phyloP scores from a whole-genome alignment of 2,888 invertebrate species.

The Pandemis heparana region DNA sequence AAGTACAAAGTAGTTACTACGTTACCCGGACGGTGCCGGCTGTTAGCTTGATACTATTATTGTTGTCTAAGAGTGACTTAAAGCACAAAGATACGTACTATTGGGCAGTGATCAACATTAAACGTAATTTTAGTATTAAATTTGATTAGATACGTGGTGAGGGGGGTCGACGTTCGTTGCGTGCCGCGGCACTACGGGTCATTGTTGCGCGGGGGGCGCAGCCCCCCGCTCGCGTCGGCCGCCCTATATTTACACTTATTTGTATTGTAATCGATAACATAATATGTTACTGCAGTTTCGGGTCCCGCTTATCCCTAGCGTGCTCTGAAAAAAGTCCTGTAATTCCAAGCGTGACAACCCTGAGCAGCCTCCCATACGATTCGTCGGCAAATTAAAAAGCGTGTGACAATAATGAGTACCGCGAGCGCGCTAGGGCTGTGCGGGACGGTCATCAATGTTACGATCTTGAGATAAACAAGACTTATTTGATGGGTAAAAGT shows the following conservation, averaged over 20 bases:
- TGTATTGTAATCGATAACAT: constrained; percentile 76
- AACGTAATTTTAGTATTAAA: constrained; percentile 83
- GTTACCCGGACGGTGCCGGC: constrained; percentile 71
- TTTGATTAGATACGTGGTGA: constrained; percentile 79
- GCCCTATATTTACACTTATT: constrained; percentile 73
- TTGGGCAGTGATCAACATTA: constrained; percentile 86
- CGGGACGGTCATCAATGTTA: constrained; percentile 59
- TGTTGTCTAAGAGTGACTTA: constrained; percentile 82
- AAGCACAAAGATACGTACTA: constrained; percentile 85
- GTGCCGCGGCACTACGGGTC: constrained; percentile 80
- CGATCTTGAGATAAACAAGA: constrained; percentile 71
- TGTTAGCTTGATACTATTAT: constrained; percentile 75
- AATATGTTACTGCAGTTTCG: constrained; percentile 71
- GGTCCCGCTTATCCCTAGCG: constrained; percentile 57
- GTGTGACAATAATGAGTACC: constrained; percentile 34
- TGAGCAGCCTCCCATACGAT: constrained; percentile 13
- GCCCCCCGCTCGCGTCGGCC: constrained; percentile 62
- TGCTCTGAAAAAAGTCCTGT: constrained; percentile 31
- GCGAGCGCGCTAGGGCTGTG: constrained; percentile 53
- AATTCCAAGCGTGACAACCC: constrained; percentile 15
- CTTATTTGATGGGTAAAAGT: constrained; percentile 71
- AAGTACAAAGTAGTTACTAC: constrained; percentile 73
- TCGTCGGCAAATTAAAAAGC: constrained; percentile 12
- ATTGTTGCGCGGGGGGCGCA: constrained; percentile 72
- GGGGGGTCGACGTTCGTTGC: constrained; percentile 75